Percentiles rank a stretch among this genome's conserved stretches.
These are phyloP conservation scores for Oxyura jamaicensis DNA, from an alignment of 2,113 vertebrate genomes.

Conservation along the genomic window DNA sequence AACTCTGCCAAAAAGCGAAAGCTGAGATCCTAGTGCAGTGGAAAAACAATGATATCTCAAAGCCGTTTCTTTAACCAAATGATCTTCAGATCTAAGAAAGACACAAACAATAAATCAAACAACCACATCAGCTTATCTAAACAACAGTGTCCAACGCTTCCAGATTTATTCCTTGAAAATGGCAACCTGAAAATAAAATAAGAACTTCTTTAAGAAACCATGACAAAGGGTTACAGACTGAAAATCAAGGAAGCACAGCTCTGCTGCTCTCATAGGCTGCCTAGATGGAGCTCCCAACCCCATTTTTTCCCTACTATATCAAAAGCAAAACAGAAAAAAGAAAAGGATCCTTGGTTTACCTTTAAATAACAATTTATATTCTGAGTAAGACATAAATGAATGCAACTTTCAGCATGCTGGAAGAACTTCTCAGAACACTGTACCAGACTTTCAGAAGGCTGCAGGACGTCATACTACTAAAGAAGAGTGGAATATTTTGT, in stretches of 20 bases:
- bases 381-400: not conserved
- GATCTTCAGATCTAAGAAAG: constrained; percentile 29
- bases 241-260: not conserved
- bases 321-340: not conserved
- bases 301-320: not conserved
- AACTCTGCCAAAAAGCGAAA: not conserved
- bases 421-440: not conserved
- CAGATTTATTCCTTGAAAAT: constrained; percentile 32
- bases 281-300: not conserved
- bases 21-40: not conserved
- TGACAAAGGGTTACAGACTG: not conserved
- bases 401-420: not conserved
- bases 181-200: constrained; percentile 15
- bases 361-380: not conserved
- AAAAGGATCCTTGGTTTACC: not conserved
- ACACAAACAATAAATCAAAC: constrained; percentile 10
- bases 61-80: not conserved
- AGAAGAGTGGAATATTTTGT: not conserved
- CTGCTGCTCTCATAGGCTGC: not conserved
- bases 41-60: not conserved
- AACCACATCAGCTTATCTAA: constrained; percentile 31
- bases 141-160: not conserved
- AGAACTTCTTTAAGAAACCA: not conserved
- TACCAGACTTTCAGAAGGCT: not conserved
- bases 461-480: not conserved